Evolutionary conservation across 2,888 invertebrate genomes (phyloP).

Genomic region (Capitulum mitella): DNA sequence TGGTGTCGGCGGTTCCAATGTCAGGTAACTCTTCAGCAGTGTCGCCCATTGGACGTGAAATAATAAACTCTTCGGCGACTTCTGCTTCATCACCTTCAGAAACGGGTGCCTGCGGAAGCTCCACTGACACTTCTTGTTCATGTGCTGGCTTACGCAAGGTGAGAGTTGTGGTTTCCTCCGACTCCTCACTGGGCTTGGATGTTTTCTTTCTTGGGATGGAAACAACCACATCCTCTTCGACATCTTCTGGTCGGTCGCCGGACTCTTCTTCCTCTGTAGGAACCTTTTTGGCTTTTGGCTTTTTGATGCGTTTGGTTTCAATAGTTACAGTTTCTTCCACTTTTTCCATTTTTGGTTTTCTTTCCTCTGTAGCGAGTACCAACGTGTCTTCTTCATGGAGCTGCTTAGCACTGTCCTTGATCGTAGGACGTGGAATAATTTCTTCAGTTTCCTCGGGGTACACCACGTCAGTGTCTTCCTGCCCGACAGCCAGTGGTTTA

Average conservation of each 20-base stretch:
- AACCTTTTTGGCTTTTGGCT: neutral
- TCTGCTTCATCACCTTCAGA: neutral
- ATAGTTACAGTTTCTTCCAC: neutral
- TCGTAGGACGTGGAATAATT: neutral
- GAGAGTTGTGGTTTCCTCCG: neutral
- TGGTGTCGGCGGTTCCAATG: too few species aligned
- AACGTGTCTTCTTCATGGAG: neutral
- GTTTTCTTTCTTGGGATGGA: neutral
- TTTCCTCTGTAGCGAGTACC: neutral
- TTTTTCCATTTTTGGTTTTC: neutral
- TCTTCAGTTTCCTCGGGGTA: neutral
- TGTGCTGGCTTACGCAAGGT: neutral
- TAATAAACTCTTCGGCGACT: neutral
- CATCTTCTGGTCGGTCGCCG: neutral
- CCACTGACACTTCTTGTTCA: neutral
- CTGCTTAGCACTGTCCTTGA: neutral
- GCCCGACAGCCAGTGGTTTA: too few species aligned
- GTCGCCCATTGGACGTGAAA: neutral
- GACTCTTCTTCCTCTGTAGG: neutral
- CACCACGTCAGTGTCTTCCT: neutral
- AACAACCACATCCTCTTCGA: neutral
- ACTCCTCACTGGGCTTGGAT: neutral
- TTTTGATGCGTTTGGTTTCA: neutral
- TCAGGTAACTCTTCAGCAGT: too few species aligned
- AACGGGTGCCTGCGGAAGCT: neutral